Percentiles rank a stretch among this genome's conserved stretches.
phyloP scores from a whole-genome alignment of 2,888 invertebrate species.

The Poecilus cupreus region DNA sequence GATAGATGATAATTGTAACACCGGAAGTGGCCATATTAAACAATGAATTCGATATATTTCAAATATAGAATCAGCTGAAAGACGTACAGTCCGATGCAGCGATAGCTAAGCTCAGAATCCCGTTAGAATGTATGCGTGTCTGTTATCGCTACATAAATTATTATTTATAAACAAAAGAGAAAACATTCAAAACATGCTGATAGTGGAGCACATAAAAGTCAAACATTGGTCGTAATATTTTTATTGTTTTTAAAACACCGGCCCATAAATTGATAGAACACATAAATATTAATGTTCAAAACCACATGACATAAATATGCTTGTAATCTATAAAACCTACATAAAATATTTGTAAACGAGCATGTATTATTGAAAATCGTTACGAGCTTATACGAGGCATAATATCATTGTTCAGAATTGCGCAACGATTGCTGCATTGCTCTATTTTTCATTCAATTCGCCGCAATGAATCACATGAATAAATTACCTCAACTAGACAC shows the following conservation, averaged over 20 bases:
- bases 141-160: conserved; percentile 21
- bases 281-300: conserved; percentile 54
- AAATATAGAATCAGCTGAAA: no score
- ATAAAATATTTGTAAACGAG: conserved; percentile 41
- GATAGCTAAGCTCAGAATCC: no score
- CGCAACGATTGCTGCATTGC: not conserved
- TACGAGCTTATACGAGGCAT: not conserved
- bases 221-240: conserved; percentile 28
- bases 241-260: conserved; percentile 40
- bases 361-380: not conserved
- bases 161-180: conserved; percentile 22
- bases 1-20: no score
- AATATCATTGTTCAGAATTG: not conserved
- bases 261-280: conserved; percentile 50
- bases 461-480: conserved; percentile 2
- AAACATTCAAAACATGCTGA: conserved; percentile 23
- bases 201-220: conserved; percentile 23
- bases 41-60: no score
- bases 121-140: not conserved
- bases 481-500: not conserved
- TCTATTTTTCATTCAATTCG: not conserved
- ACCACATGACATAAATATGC: conserved; percentile 39
- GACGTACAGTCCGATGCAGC: no score
- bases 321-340: conserved; percentile 51
- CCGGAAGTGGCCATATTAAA: no score